A percentile compares a stretch with the other conserved stretches of the same genome.
Evolutionary conservation across 1,140 invertebrate genomes (phyloP).

Genomic region (Neocloeon triangulifer): DNA sequence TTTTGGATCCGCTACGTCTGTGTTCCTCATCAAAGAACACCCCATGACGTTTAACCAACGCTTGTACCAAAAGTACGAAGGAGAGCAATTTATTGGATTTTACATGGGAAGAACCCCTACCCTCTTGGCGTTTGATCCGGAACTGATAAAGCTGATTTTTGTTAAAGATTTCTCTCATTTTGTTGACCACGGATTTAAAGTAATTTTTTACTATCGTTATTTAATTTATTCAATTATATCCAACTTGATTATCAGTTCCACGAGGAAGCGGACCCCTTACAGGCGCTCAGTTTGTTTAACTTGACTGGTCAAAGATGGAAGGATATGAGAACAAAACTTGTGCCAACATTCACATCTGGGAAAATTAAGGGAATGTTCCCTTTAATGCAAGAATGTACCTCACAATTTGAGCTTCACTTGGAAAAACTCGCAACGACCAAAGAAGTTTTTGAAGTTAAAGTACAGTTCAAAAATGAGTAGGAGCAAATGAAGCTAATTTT

Average conservation of each 20-base stretch:
- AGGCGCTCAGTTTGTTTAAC: constrained; percentile 6
- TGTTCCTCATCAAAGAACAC: neutral
- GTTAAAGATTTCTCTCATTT: constrained; percentile 4
- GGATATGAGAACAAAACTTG: constrained; percentile 7
- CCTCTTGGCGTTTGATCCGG: constrained; percentile 20
- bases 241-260: neutral
- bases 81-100: constrained; percentile 15
- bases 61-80: constrained; percentile 9
- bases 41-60: constrained; percentile 5
- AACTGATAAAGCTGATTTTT: constrained; percentile 13
- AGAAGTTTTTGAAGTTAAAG: constrained; percentile 3
- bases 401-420: constrained; percentile 4
- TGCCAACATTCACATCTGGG: constrained; percentile 9
- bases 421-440: neutral
- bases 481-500: constrained; percentile 7
- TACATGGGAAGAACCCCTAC: constrained; percentile 23
- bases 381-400: constrained; percentile 5
- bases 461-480: constrained; percentile 5
- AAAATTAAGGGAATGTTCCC: constrained; percentile 10
- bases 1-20: constrained; percentile 19
- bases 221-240: neutral
- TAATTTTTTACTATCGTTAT: no score
- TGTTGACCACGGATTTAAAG: neutral
- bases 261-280: constrained; percentile 3
- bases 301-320: constrained; percentile 8